phyloP scores from a whole-genome alignment of 2,113 vertebrate species.

The Sclerurus mexicanus region DNA sequence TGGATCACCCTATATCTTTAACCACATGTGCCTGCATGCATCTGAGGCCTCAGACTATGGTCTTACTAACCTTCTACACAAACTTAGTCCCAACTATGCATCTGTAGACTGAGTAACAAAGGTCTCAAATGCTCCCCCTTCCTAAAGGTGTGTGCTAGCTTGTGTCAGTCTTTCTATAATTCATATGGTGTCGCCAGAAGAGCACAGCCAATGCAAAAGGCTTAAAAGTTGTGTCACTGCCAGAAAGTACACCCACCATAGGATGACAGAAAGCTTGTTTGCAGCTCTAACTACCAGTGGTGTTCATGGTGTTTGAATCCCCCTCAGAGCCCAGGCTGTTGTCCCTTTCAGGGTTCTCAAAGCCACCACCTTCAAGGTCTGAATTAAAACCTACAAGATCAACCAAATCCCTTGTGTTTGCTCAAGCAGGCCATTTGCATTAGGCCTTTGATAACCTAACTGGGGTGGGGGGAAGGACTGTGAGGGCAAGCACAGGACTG shows the following conservation, averaged over 20 bases:
- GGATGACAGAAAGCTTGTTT: neutral
- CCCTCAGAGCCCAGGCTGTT: neutral
- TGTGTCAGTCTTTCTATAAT: neutral
- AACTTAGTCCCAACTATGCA: neutral
- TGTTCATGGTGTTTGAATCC: neutral
- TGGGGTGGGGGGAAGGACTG: rapidly evolving
- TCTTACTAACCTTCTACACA: neutral
- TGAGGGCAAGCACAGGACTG: neutral
- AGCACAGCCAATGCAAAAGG: neutral
- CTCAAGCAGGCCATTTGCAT: neutral
- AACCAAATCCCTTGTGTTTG: neutral
- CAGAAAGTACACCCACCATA: neutral
- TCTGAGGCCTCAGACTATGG: neutral
- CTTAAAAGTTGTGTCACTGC: neutral
- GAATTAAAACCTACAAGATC: neutral
- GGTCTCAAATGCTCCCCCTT: neutral
- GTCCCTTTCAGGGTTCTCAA: neutral
- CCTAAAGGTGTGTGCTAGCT: neutral
- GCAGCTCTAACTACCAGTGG: neutral
- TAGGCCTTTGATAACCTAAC: neutral
- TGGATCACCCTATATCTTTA: neutral
- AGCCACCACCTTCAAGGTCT: neutral
- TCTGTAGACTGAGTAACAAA: neutral
- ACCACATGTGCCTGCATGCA: neutral
- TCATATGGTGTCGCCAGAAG: neutral